phyloP scores from a whole-genome alignment of 2,113 vertebrate species.

The Phalacrocorax aristotelis region DNA sequence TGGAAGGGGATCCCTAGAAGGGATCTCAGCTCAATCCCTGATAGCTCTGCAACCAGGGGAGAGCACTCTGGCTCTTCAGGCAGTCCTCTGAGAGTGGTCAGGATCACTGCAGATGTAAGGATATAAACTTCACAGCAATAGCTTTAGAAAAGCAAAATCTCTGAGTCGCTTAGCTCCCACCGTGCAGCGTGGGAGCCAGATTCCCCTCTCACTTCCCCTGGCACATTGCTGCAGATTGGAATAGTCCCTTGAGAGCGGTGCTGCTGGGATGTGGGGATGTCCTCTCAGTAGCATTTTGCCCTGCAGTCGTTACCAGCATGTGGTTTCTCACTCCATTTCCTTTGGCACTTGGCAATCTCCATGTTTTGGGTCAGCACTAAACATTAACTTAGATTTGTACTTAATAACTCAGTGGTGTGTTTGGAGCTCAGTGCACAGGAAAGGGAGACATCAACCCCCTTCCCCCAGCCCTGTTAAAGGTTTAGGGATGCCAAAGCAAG shows the following conservation, averaged over 20 bases:
- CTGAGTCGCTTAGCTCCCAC: neutral
- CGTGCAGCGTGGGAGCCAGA: neutral
- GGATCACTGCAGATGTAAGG: neutral
- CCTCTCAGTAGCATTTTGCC: neutral
- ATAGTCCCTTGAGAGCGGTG: rapidly evolving
- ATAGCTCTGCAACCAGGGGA: neutral
- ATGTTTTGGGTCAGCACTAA: neutral
- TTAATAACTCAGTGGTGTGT: neutral
- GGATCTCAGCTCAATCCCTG: neutral
- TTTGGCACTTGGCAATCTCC: neutral
- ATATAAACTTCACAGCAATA: neutral
- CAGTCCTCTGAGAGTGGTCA: neutral
- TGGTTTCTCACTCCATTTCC: neutral
- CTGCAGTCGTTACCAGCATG: rapidly evolving
- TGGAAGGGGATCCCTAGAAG: neutral
- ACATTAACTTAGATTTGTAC: slow-evolving; percentile 32
- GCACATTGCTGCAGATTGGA: neutral
- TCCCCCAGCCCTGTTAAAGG: neutral
- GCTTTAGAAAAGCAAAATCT: neutral
- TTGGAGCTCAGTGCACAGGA: neutral
- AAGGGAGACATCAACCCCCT: neutral
- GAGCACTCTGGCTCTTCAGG: neutral
- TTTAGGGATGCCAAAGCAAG: neutral
- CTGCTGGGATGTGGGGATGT: neutral
- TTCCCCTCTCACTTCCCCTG: neutral